These are phyloP conservation scores for Cydia amplana DNA, from an alignment of 1,140 invertebrate genomes.

Conservation along the genomic window DNA sequence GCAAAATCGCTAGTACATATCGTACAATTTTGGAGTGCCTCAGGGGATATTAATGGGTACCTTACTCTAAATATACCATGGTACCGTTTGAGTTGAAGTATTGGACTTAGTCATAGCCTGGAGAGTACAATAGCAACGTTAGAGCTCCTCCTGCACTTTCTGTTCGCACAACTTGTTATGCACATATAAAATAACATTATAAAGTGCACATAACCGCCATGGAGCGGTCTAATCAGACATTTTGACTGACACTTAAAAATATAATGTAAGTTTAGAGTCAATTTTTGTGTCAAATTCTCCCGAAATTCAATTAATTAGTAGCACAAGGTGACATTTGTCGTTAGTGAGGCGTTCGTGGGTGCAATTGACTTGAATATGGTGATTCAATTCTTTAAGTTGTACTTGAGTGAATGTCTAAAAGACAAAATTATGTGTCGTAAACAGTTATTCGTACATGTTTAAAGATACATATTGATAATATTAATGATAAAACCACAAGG, in stretches of 20 bases:
- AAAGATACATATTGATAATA: background rate
- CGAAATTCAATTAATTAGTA: slow-evolving; percentile 79
- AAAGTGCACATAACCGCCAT: background rate
- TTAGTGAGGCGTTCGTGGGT: slow-evolving; percentile 30
- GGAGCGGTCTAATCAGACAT: slow-evolving; percentile 1
- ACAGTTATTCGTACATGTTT: background rate
- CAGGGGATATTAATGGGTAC: background rate
- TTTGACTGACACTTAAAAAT: slow-evolving; percentile 32
- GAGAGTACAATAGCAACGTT: slow-evolving; percentile 68
- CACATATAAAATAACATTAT: slow-evolving; percentile 29
- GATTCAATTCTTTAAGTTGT: background rate
- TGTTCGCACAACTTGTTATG: slow-evolving; percentile 34
- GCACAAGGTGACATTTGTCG: slow-evolving; percentile 57
- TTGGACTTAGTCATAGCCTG: slow-evolving; percentile 60
- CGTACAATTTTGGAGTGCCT: background rate
- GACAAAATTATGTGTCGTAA: background rate
- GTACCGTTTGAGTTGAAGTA: slow-evolving; percentile 28
- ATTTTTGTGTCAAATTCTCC: slow-evolving; percentile 79
- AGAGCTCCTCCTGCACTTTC: slow-evolving; percentile 30
- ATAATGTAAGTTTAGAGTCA: slow-evolving; percentile 74
- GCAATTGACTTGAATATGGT: background rate
- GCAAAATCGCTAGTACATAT: background rate
- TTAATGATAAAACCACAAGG: too few relatives aligned
- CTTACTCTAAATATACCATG: slow-evolving; percentile 21
- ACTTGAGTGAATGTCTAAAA: background rate